Base-by-base conservation (phyloP, 2,888 invertebrate species). In the Agonopterix subpropinquella region DNA sequence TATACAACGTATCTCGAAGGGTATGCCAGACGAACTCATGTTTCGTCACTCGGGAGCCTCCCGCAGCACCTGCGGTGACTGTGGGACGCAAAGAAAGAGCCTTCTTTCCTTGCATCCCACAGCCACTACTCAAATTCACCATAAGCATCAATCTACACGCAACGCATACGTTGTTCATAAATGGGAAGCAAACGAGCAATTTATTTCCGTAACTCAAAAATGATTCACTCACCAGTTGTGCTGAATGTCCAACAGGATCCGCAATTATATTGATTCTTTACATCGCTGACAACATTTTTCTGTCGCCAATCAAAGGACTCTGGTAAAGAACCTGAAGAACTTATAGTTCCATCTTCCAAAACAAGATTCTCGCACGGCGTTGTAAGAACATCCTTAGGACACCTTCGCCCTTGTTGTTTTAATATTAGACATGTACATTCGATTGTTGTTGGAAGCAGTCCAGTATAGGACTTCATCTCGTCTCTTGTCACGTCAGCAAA, bases 201-300 rank as follows among this genome's bases (percentile, higher is more conserved):
- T 18, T 4, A 18, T 18, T 2, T 18, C 4, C 18, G 3, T 18
- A 18, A 18, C 18, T 18, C 18, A 18, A 18, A 18, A 3, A 4
- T 3, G 18, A 18, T 18, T 18, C 18, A 35, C 53, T 49, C 45
- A 66, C 70, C 69, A 44, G 47, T 48, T 1, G 57, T 9, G 48
- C 64, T 61, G 44, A 70, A 73, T 37, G 95, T 91, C 95, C 95
- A 96, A 80, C 96, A 96, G 37, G 94, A 93, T 35, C 95, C 95
- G 71, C 95, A 96, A 46, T 77, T 76, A 13, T 90, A 92, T 84
- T 96, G 96, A 80, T 95, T 90, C 70, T 96, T 96, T 11, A 96
- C 90, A 0, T 81, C 85, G 1, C 95, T 95, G 1, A 96, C 96
- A 13, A 92, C 94, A 5, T 94, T 94, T 41, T 91, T 70, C 2